These are phyloP conservation scores for Brienomyrus longianalis DNA, from an alignment of 2,113 vertebrate genomes.

Conservation along the genomic window DNA sequence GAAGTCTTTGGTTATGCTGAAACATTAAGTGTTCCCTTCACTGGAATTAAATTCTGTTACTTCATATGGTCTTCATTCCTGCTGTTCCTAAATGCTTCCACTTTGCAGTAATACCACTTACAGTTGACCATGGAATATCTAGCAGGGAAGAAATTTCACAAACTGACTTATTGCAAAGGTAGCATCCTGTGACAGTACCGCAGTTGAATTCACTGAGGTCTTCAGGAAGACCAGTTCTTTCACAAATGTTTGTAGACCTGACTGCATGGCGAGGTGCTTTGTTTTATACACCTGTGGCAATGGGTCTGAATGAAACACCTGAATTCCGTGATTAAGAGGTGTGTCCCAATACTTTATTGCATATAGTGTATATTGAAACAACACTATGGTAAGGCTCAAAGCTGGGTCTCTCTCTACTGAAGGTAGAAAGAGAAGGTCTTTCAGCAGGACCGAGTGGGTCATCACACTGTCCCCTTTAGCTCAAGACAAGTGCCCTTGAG, in stretches of 20 bases:
- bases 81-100: too few species aligned
- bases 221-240: not conserved
- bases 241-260: not conserved
- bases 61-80: too few species aligned
- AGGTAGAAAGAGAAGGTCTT: not conserved
- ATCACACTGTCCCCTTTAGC: not conserved
- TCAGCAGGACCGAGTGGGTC: not conserved
- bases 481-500: not conserved
- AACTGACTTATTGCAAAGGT: too few species aligned
- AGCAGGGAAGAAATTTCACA: too few species aligned
- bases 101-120: too few species aligned
- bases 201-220: too few species aligned
- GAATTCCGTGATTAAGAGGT: not conserved
- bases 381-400: not conserved
- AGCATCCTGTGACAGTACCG: too few species aligned
- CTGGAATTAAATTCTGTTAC: too few species aligned
- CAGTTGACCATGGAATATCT: too few species aligned
- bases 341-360: not conserved
- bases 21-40: too few species aligned
- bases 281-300: not conserved
- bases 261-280: accelerated
- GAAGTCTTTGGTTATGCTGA: not conserved
- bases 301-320: not conserved
- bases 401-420: not conserved
- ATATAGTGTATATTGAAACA: not conserved